A percentile compares a stretch with the other conserved stretches of the same genome.
Evolutionary conservation across 2,888 invertebrate species (phyloP).

Genomic region (Drosophila infuscata): DNA sequence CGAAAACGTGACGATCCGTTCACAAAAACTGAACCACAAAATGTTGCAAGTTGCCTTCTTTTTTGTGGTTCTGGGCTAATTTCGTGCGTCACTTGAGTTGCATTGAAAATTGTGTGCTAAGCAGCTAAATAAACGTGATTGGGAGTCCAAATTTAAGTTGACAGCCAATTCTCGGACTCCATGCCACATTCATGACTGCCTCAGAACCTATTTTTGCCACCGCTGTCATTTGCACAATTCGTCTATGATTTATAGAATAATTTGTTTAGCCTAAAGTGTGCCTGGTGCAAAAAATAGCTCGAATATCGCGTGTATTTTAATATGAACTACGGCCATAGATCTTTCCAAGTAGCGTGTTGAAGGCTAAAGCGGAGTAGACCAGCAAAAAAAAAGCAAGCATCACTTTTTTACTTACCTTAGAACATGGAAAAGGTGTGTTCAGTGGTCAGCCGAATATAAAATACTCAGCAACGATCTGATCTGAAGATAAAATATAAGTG

Average conservation of each 20-base stretch:
- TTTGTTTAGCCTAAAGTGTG: slow-evolving; percentile 3
- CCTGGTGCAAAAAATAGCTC: slow-evolving; percentile 8
- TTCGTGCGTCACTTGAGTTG: slow-evolving; percentile 61
- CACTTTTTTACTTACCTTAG: background rate
- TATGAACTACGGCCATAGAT: slow-evolving; percentile 4
- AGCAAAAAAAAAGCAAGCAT: background rate
- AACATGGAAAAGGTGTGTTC: background rate
- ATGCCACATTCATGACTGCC: slow-evolving; percentile 21
- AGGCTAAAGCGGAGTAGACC: background rate
- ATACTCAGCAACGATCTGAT: background rate
- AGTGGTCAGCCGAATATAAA: background rate
- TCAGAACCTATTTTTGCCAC: background rate
- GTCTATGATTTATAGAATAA: slow-evolving; percentile 25
- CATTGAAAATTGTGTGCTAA: slow-evolving; percentile 30
- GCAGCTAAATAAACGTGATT: slow-evolving; percentile 35
- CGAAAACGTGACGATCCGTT: slow-evolving; percentile 64
- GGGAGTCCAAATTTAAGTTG: slow-evolving; percentile 34
- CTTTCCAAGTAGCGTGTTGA: background rate
- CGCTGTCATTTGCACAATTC: background rate
- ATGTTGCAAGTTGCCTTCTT: slow-evolving; percentile 40
- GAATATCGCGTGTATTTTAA: slow-evolving; percentile 26
- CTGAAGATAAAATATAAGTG: background rate
- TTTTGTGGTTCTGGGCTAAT: slow-evolving; percentile 63
- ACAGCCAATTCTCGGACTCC: slow-evolving; percentile 36
- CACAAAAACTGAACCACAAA: slow-evolving; percentile 55